Conservation (phyloP, 2,113 vertebrate species). For the Heterotilapia buettikoferi region DNA sequence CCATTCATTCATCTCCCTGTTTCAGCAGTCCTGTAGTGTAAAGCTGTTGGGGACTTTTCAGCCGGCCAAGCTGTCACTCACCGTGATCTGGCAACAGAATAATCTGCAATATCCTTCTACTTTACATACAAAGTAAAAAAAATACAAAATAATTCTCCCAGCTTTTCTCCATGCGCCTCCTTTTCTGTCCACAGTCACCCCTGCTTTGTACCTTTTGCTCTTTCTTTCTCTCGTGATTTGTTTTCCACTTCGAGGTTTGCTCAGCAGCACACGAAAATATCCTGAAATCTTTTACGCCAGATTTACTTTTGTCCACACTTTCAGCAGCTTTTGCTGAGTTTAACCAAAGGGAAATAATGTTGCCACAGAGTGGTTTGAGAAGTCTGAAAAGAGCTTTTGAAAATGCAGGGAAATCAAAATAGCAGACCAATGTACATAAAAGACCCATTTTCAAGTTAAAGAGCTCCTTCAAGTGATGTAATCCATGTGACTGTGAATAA, state of each 20-base stretch:
- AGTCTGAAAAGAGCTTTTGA: not conserved
- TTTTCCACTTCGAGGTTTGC: not conserved
- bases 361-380: not conserved
- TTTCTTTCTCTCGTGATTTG: not conserved
- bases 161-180: not conserved
- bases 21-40: slow-evolving; percentile 37
- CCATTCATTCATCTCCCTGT: slow-evolving; percentile 24
- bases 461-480: not conserved
- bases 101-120: not conserved
- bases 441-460: not conserved
- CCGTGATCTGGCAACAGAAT: not conserved
- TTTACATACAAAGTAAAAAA: slow-evolving; percentile 16
- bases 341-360: not conserved
- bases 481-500: not conserved
- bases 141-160: not conserved
- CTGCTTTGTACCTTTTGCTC: not conserved
- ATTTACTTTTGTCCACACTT: not conserved
- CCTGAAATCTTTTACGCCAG: not conserved
- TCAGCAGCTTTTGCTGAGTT: not conserved
- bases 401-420: not conserved
- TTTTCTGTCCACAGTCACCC: not conserved
- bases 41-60: slow-evolving; percentile 14
- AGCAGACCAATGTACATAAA: not conserved
- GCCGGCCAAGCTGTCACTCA: slow-evolving; percentile 40
- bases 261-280: slow-evolving; percentile 3